A percentile compares a stretch with the other conserved stretches of the same genome.
These are phyloP conservation scores for Lepidostoma basale DNA, from an alignment of 1,140 invertebrate species.

Conservation along the genomic window DNA sequence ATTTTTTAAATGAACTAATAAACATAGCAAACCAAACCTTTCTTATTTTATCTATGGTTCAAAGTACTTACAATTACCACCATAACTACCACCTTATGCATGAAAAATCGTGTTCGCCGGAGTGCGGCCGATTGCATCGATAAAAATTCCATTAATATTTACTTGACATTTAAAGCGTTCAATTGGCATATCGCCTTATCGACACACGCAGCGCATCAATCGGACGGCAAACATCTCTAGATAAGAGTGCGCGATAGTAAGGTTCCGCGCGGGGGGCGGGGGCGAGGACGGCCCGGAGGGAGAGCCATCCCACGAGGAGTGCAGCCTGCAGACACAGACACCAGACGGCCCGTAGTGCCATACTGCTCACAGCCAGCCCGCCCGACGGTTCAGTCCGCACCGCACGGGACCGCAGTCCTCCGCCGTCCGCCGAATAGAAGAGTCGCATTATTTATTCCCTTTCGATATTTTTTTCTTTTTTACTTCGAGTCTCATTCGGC, in stretches of 20 bases:
- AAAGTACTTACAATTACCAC: no score
- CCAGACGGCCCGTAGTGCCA: background rate
- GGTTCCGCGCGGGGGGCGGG: background rate
- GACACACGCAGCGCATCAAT: background rate
- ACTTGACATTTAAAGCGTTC: no score
- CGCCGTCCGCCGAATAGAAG: constrained; percentile 11
- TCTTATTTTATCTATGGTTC: no score
- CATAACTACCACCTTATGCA: no score
- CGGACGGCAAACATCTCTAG: background rate
- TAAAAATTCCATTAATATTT: background rate
- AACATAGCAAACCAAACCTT: no score
- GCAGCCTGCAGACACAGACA: background rate
- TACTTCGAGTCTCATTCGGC: background rate
- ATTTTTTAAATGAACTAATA: no score
- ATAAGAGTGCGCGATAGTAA: background rate
- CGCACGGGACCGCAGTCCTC: background rate
- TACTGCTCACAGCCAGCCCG: background rate
- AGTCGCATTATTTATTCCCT: constrained; percentile 2
- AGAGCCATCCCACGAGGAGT: no score
- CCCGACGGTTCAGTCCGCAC: background rate
- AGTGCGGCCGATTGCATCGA: background rate
- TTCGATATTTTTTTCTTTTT: no score
- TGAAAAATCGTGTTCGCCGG: background rate
- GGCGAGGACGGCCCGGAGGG: background rate
- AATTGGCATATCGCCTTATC: no score